Evolutionary conservation across 2,888 invertebrate species (phyloP), one percentile per base, ranked within the genome.

Genomic region (Laspeyria flexula): DNA sequence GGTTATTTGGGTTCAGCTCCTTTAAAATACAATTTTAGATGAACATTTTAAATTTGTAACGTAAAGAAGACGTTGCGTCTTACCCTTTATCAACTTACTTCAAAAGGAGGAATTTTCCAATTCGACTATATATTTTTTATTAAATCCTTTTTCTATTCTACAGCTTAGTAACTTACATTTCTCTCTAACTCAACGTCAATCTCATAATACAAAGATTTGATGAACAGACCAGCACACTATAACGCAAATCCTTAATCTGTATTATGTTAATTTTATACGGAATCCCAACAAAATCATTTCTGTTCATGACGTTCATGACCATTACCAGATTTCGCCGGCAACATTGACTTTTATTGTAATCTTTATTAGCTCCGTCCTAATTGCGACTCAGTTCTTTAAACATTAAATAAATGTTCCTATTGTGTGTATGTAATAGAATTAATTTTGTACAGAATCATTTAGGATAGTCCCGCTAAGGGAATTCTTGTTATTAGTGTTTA

Each of bases 311-410:
- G 43, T 40, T 41, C 41, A 42, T 25, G 35, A 23, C 44, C 37
- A 23, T 51, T 44, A 31, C 11, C 50, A 48, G 48, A 56, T 56
- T 60, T 55, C 38, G 39, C 30, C 53, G 54, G 55, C 55, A 46
- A 18, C 64, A 61, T 63, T 63, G 41, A 42, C 18, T 61, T 61
- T 61, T 58, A 61, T 63, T 63, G 37, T 63, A 46, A 61, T 49
- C 53, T 63, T 61, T 63, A 61, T 58, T 61, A 40, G 12, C 45
- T 15, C 5, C 30, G 31, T 49, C 57, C 58, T 58, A 63, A 60
- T 60, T 60, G 53, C 43, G 31, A 41, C 49, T 11, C 39, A 58
- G 54, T 63, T 46, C 59, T 58, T 61, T 62, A 45, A 63, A 58
- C 47, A 52, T 62, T 42, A 23, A 25, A 39, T 27, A 27, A 25